Evolutionary conservation across 1,140 invertebrate species (phyloP).

Genomic region (Harlomillsia oculata): DNA sequence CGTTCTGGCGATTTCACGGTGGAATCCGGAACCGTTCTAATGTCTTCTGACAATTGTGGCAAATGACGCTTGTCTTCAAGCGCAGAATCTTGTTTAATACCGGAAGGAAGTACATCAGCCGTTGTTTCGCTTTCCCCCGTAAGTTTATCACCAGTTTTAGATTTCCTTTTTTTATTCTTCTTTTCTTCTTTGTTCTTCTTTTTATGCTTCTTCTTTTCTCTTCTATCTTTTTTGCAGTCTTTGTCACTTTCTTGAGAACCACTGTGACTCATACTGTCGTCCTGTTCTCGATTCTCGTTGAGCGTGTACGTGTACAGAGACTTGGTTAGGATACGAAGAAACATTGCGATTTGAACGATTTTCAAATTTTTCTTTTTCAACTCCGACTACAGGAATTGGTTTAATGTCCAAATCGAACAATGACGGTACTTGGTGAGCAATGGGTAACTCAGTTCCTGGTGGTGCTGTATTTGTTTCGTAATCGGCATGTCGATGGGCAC

Average conservation of each 20-base stretch:
- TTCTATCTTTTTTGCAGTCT: slow-evolving; percentile 43
- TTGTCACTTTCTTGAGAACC: slow-evolving; percentile 35
- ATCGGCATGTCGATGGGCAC: slow-evolving; percentile 6
- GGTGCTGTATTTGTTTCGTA: slow-evolving; percentile 15
- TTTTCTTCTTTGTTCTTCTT: slow-evolving; percentile 36
- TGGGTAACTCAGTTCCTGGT: slow-evolving; percentile 3
- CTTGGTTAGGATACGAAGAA: slow-evolving; percentile 41
- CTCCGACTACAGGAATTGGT: slow-evolving; percentile 16
- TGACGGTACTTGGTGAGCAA: slow-evolving; percentile 12
- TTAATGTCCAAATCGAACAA: slow-evolving; percentile 25
- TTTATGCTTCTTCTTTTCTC: slow-evolving; percentile 37
- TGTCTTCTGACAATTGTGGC: neutral
- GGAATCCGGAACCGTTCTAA: slow-evolving; percentile 26
- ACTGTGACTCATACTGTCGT: slow-evolving; percentile 44
- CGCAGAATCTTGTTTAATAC: slow-evolving; percentile 9
- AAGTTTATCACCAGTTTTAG: neutral
- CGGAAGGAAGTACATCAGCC: slow-evolving; percentile 18
- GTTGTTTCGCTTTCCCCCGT: slow-evolving; percentile 27
- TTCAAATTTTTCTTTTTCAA: slow-evolving; percentile 40
- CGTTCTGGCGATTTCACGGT: slow-evolving; percentile 32
- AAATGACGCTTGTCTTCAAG: slow-evolving; percentile 1
- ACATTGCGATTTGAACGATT: slow-evolving; percentile 36
- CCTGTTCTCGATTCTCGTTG: slow-evolving; percentile 40
- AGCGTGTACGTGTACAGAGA: slow-evolving; percentile 44
- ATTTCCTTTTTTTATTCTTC: neutral